A percentile compares a stretch with the other conserved stretches of the same genome.
phyloP scores from a whole-genome alignment of 2,113 vertebrate species.

The Athene cunicularia region DNA sequence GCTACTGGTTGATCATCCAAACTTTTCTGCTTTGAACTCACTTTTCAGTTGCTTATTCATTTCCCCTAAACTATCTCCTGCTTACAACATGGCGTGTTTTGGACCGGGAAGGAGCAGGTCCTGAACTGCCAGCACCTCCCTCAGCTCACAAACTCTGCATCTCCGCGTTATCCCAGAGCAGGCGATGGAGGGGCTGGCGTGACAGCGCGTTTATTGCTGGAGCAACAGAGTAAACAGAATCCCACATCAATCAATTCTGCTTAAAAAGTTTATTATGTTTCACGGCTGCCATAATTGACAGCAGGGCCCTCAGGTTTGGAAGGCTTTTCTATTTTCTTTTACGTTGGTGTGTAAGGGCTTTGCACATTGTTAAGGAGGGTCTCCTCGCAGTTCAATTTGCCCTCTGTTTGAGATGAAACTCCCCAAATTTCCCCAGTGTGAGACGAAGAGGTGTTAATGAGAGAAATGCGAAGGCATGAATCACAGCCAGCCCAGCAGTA shows the following conservation, averaged over 20 bases:
- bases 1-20: conserved; percentile 8
- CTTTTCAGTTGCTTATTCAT: background rate
- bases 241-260: background rate
- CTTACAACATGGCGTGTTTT: background rate
- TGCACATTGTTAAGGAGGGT: conserved; percentile 15
- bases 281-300: background rate
- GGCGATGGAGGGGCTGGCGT: background rate
- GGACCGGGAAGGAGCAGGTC: background rate
- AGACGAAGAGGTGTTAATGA: conserved; percentile 40
- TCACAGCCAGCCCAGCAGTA: background rate
- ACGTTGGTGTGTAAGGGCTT: background rate
- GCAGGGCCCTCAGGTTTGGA: conserved; percentile 2
- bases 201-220: background rate
- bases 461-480: background rate
- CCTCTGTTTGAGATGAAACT: background rate
- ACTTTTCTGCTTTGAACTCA: background rate
- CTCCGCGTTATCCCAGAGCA: background rate
- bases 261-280: background rate
- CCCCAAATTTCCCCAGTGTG: background rate
- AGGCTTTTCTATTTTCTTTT: conserved; percentile 1
- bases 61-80: background rate
- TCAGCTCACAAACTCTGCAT: background rate
- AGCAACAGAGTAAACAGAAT: background rate
- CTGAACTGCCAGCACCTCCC: background rate
- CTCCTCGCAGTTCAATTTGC: background rate